These are phyloP conservation scores for Mobula hypostoma DNA, from an alignment of 2,113 vertebrate genomes.

Conservation along the genomic window DNA sequence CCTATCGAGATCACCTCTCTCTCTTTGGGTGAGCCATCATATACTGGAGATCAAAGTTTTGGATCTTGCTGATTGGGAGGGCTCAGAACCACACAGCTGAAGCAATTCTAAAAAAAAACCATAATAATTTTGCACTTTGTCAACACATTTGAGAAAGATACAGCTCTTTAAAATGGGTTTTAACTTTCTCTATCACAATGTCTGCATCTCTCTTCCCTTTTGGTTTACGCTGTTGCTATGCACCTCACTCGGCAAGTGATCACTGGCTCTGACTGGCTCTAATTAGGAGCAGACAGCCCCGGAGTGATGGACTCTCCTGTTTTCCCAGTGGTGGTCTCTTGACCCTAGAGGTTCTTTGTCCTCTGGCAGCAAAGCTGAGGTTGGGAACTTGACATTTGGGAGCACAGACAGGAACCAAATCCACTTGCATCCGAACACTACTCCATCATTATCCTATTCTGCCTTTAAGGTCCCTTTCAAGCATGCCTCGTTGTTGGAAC, in stretches of 20 bases:
- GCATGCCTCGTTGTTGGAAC: too few relatives aligned
- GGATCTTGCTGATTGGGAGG: neutral
- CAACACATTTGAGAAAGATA: neutral
- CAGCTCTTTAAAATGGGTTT: neutral
- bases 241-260: neutral
- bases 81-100: neutral
- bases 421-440: neutral
- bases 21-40: too few relatives aligned
- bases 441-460: neutral
- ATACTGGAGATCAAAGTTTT: neutral
- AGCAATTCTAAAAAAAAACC: neutral
- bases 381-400: neutral
- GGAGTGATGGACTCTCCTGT: neutral
- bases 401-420: neutral
- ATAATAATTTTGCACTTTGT: neutral
- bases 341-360: neutral
- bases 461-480: neutral
- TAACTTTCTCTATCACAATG: neutral
- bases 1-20: too few relatives aligned
- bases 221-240: neutral
- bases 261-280: neutral
- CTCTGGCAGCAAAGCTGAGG: neutral
- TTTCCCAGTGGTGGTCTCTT: neutral
- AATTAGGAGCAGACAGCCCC: neutral
- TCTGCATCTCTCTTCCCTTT: too few relatives aligned